Percentiles rank a stretch among this genome's conserved stretches.
Conservation (phyloP, 2,113 vertebrate genomes). For the Callipepla californica region DNA sequence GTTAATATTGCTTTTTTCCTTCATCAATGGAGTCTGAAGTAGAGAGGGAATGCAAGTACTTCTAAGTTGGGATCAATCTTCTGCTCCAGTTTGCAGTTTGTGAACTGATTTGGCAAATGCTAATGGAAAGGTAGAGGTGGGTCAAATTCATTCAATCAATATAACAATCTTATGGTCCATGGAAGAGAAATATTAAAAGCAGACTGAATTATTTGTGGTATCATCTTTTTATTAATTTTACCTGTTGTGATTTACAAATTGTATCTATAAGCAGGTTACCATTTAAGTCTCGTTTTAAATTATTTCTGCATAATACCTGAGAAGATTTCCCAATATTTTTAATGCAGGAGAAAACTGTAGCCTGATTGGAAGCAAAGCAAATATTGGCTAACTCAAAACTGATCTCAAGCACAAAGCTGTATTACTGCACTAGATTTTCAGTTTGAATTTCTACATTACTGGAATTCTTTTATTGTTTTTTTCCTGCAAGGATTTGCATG, state of each 20-base stretch:
- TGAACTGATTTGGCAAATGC: background rate
- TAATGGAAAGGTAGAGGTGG: background rate
- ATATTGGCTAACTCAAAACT: background rate
- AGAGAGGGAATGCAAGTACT: background rate
- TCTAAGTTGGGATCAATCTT: accelerated
- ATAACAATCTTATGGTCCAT: background rate
- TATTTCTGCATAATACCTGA: background rate
- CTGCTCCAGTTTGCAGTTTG: background rate
- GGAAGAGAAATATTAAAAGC: conserved; percentile 13
- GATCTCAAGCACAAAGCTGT: background rate
- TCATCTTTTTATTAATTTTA: background rate
- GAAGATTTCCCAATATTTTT: background rate
- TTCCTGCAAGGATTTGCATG: background rate
- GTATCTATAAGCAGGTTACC: background rate
- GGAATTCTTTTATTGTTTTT: background rate
- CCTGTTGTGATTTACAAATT: background rate
- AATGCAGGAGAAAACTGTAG: background rate
- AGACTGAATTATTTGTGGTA: background rate
- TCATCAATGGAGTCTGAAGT: background rate
- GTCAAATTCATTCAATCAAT: background rate
- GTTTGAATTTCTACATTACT: background rate
- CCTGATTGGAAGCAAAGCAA: background rate
- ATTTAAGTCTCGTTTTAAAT: conserved; percentile 28
- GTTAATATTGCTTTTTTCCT: background rate
- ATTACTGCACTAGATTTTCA: background rate